These are phyloP conservation scores for Melitaea athalia DNA, from an alignment of 2,888 invertebrate genomes.

Conservation along the genomic window DNA sequence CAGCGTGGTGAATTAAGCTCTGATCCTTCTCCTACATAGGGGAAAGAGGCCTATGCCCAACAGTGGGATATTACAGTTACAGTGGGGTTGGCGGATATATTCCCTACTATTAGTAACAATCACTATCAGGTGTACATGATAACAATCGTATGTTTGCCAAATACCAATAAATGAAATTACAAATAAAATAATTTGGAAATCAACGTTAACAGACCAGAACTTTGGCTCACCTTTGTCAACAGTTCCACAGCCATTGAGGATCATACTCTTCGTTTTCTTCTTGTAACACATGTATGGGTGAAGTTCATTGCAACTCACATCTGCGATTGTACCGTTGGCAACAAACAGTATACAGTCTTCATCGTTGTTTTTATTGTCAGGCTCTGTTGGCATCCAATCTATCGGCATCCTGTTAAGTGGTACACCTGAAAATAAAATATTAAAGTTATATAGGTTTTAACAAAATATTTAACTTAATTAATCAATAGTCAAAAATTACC, in stretches of 20 bases:
- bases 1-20: too few species aligned
- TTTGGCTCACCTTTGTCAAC: constrained; percentile 42
- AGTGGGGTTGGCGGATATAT: too few species aligned
- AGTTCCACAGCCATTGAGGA: constrained; percentile 47
- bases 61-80: too few species aligned
- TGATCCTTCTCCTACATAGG: too few species aligned
- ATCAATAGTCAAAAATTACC: too few species aligned
- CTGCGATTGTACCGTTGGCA: constrained; percentile 45
- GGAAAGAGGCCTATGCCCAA: too few species aligned
- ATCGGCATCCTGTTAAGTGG: constrained; percentile 44
- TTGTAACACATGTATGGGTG: constrained; percentile 49
- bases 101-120: too few species aligned
- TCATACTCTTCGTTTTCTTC: constrained; percentile 33
- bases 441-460: not conserved
- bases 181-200: too few species aligned
- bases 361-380: constrained; percentile 45
- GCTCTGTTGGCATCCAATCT: constrained; percentile 47
- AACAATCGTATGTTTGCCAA: too few species aligned
- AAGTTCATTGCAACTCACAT: constrained; percentile 43
- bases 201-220: not conserved
- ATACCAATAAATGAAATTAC: too few species aligned
- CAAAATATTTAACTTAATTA: too few species aligned
- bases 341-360: constrained; percentile 46
- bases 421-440: constrained; percentile 38
- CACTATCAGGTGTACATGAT: too few species aligned